Conservation (phyloP, 1,140 invertebrate genomes). For the Eupeodes corollae region DNA sequence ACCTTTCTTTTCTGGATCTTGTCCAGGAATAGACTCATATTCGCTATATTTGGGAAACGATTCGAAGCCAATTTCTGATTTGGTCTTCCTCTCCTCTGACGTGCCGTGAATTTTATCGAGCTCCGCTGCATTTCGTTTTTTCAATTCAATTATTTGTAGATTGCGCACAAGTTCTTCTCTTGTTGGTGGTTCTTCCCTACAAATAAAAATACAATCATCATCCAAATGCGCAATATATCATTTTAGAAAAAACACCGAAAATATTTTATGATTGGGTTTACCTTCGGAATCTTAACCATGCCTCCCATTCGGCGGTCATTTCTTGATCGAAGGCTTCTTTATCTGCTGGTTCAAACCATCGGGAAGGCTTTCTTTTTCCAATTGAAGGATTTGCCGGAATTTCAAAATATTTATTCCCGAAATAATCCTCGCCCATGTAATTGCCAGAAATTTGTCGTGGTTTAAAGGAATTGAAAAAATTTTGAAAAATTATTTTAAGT, state of each 20-base stretch:
- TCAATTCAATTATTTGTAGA: constrained; percentile 53
- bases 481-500: constrained; percentile 40
- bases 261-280: not conserved
- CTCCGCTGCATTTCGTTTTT: constrained; percentile 61
- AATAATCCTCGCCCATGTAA: constrained; percentile 55
- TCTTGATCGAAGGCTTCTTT: constrained; percentile 54
- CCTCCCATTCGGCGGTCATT: constrained; percentile 70
- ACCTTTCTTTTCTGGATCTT: constrained; percentile 18
- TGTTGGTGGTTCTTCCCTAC: constrained; percentile 51
- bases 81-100: constrained; percentile 22
- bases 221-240: constrained; percentile 8
- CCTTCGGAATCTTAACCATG: constrained; percentile 53
- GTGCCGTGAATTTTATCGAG: constrained; percentile 43
- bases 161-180: constrained; percentile 61
- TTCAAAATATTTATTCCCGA: constrained; percentile 74
- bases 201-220: too few species aligned
- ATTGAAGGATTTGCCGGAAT: constrained; percentile 47
- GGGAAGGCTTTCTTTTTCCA: constrained; percentile 45
- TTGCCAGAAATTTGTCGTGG: constrained; percentile 42
- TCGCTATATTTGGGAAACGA: constrained; percentile 34
- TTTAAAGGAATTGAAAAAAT: constrained; percentile 49
- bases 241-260: not conserved
- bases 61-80: constrained; percentile 25
- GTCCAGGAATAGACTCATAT: constrained; percentile 32
- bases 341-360: constrained; percentile 59